Percentiles rank a stretch among this genome's conserved stretches.
Evolutionary conservation across 2,113 vertebrate species (phyloP).

Genomic region (Probosciger aterrimus): DNA sequence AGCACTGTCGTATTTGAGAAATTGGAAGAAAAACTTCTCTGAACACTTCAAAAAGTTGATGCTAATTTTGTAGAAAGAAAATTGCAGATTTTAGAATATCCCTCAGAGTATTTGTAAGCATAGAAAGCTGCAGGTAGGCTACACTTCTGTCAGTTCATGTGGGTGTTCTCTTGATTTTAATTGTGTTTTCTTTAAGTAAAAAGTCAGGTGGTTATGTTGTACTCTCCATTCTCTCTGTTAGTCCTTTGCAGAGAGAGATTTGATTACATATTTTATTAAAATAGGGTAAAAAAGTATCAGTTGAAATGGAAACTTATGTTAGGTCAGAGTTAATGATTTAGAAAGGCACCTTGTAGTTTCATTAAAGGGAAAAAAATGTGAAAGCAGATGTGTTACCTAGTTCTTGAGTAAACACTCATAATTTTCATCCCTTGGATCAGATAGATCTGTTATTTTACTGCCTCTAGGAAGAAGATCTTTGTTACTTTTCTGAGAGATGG

Average conservation of each 20-base stretch:
- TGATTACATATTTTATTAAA: background rate
- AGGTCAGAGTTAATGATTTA: background rate
- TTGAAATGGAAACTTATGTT: background rate
- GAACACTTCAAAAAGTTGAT: background rate
- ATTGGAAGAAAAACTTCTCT: background rate
- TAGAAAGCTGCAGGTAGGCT: background rate
- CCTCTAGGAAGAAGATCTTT: background rate
- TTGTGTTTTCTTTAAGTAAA: background rate
- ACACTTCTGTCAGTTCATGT: background rate
- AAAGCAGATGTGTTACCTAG: background rate
- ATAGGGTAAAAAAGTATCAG: background rate
- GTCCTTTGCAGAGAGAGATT: background rate
- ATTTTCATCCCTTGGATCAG: background rate
- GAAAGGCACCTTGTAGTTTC: background rate
- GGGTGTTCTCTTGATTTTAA: background rate
- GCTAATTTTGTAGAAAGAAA: background rate
- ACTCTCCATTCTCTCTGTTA: background rate
- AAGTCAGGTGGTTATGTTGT: background rate
- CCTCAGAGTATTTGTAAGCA: background rate
- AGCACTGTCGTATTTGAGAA: background rate
- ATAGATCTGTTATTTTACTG: background rate
- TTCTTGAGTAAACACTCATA: background rate
- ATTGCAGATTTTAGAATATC: background rate
- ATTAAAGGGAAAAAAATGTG: background rate
- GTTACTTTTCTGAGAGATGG: background rate